Conservation (phyloP, 2,888 invertebrate species). For the Leptinotarsa tumamoca region DNA sequence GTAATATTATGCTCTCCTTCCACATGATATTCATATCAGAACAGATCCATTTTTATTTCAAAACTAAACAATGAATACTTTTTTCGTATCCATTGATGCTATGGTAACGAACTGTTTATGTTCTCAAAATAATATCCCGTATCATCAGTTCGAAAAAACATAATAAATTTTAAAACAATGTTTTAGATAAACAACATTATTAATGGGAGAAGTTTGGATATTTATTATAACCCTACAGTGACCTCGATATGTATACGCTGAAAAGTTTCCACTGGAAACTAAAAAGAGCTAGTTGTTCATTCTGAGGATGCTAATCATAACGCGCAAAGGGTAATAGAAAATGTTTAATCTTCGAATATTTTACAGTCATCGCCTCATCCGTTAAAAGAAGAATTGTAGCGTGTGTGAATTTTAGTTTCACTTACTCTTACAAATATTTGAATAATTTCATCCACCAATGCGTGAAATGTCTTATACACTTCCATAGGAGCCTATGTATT, state of each 20-base stretch:
- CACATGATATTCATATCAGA: not conserved
- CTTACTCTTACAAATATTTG: no score
- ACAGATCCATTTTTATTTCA: not conserved
- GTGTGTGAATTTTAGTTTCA: no score
- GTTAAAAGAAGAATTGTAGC: no score
- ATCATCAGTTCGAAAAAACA: slow-evolving; percentile 13
- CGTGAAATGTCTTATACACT: no score
- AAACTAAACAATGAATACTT: not conserved
- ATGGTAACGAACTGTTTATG: slow-evolving; percentile 15
- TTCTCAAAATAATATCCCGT: slow-evolving; percentile 11
- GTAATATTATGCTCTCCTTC: not conserved
- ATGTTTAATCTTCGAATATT: no score
- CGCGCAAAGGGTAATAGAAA: no score
- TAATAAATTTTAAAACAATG: slow-evolving; percentile 15
- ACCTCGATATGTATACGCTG: slow-evolving; percentile 4
- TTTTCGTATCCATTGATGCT: not conserved
- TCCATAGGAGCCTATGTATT: no score
- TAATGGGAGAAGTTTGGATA: slow-evolving; percentile 9
- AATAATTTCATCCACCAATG: no score
- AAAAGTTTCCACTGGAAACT: not conserved
- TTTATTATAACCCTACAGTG: slow-evolving; percentile 11
- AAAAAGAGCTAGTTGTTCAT: no score
- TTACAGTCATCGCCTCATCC: no score
- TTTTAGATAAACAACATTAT: slow-evolving; percentile 20
- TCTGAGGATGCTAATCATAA: no score